Evolutionary conservation across 2,888 invertebrate species (phyloP).

Genomic region (Melinaea menophilus): DNA sequence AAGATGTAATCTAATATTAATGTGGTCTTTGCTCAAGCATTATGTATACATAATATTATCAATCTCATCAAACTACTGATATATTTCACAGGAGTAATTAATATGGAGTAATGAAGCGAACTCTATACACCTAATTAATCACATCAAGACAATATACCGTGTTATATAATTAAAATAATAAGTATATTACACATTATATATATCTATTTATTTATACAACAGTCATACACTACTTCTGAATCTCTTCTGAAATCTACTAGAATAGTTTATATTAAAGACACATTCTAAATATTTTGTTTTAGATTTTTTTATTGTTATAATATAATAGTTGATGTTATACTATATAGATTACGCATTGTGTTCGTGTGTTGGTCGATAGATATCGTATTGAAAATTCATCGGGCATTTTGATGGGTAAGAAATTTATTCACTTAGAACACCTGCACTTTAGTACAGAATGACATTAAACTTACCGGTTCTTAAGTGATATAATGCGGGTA

Average conservation of each 20-base stretch:
- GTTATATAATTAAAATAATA: slow-evolving; percentile 7
- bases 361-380: slow-evolving; percentile 14
- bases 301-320: too few species aligned
- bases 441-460: slow-evolving; percentile 66
- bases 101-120: slow-evolving; percentile 19
- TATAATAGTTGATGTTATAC: too few species aligned
- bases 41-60: not conserved
- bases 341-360: too few species aligned
- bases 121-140: slow-evolving; percentile 25
- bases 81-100: slow-evolving; percentile 24
- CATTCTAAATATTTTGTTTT: too few species aligned
- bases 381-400: slow-evolving; percentile 45
- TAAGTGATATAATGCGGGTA: slow-evolving; percentile 68
- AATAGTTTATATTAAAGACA: too few species aligned
- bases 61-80: slow-evolving; percentile 20
- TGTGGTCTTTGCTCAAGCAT: too few species aligned
- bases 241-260: too few species aligned
- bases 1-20: too few species aligned
- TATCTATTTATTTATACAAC: too few species aligned
- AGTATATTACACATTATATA: not conserved
- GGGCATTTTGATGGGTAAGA: slow-evolving; percentile 52
- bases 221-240: too few species aligned
- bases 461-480: slow-evolving; percentile 72
- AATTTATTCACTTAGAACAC: slow-evolving; percentile 66
- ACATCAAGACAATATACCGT: slow-evolving; percentile 13